Base-by-base conservation (phyloP, 2,888 invertebrate species). In the Ametastegia equiseti region DNA sequence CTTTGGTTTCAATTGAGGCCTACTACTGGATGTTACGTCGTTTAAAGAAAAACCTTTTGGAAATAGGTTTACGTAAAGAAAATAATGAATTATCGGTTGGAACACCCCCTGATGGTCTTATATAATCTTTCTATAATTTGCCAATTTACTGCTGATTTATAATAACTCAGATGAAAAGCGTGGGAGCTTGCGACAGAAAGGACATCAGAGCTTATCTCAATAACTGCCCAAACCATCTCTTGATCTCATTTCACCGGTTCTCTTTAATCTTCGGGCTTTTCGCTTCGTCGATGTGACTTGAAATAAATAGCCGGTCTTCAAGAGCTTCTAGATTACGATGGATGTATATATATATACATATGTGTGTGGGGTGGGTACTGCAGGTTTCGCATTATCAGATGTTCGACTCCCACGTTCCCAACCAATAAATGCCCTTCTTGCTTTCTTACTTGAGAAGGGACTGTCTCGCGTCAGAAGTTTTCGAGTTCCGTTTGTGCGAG, bases 181-280 rank as follows among this genome's bases (percentile, higher is more conserved):
- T n/a, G n/a, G 7, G n/a, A 33, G 23, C 19, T 23, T 3, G 4
- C 36, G 65, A 19, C 36, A 39, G 65, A 36, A 67, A 39, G 65
- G 39, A 67, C 65, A 36, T 67, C 65, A 39, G 39, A 39, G 39
- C 65, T 67, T 67, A 67, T 67, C 65, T 67, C 19, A 23, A 60
- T 60, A 60, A 60, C 30, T 60, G 60, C 15, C 15, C 60, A 60
- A 30, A 9, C 23, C 36, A 67, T 39, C 65, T 67, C 13, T 15
- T 19, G 65, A 67, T 67, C 65, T 19, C n/a, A 33, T 67, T 36
- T n/a, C 15, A 36, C 65, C 7, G 11, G 36, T 67, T 39, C 39
- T 19, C 65, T 67, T 67, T 67, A 67, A 67, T 67, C 33, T 19
- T 67, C 39, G 11, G 39, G 19, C 19, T 67, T 67, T 39, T 23